These are phyloP conservation scores for Cyanoramphus novaezelandiae DNA, from an alignment of 2,113 vertebrate genomes.

Conservation along the genomic window DNA sequence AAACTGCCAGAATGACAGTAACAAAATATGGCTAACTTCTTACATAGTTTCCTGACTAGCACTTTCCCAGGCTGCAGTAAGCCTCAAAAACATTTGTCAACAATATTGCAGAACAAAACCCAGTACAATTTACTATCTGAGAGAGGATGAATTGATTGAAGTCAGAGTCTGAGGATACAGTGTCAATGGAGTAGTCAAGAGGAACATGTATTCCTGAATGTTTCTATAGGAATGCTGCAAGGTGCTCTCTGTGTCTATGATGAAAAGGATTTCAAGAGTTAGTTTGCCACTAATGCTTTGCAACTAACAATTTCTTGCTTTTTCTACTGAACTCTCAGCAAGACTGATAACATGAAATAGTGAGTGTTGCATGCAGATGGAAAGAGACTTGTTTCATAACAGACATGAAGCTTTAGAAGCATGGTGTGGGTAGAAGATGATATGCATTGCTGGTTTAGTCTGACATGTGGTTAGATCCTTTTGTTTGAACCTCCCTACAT, in stretches of 20 bases:
- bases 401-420: neutral
- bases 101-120: accelerated
- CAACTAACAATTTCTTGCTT: neutral
- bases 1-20: neutral
- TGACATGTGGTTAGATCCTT: constrained; percentile 30
- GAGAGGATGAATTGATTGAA: neutral
- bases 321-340: neutral
- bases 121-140: neutral
- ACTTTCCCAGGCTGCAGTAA: neutral
- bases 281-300: neutral
- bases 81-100: neutral
- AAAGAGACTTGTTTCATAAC: neutral
- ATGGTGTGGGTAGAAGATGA: constrained; percentile 1
- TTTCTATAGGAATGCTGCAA: neutral
- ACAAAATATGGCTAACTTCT: neutral
- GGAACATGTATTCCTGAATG: neutral
- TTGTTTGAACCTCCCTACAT: constrained; percentile 27
- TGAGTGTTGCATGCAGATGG: neutral
- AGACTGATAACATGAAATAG: neutral
- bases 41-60: neutral
- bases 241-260: neutral
- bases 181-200: neutral
- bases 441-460: neutral
- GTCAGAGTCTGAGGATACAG: neutral
- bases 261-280: neutral